These are phyloP conservation scores for Lophotis ruficrista DNA, from an alignment of 2,113 vertebrate species.

Conservation along the genomic window DNA sequence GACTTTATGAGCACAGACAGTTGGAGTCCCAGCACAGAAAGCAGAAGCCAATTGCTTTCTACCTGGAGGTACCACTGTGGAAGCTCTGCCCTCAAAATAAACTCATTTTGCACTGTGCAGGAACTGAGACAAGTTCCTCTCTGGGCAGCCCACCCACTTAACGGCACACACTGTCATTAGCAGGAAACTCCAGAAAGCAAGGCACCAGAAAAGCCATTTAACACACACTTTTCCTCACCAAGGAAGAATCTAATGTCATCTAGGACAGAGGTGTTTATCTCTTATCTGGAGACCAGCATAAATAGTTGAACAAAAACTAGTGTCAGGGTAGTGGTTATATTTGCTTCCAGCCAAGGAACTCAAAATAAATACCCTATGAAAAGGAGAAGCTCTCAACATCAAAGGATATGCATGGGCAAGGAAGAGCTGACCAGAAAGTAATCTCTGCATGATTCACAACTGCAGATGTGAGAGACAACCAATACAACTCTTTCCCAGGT, in stretches of 20 bases:
- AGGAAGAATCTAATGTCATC: background rate
- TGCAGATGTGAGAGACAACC: rapidly evolving
- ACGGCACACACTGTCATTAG: background rate
- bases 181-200: background rate
- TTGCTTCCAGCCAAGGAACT: background rate
- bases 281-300: background rate
- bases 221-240: background rate
- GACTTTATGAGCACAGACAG: background rate
- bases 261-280: background rate
- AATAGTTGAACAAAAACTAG: background rate
- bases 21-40: background rate
- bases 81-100: background rate
- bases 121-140: background rate
- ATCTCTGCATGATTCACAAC: background rate
- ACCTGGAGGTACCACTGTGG: background rate
- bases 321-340: background rate
- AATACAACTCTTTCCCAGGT: no score
- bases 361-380: background rate
- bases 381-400: background rate
- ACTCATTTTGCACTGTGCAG: background rate
- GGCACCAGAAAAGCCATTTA: background rate
- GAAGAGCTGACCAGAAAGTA: background rate
- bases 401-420: rapidly evolving
- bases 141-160: background rate
- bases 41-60: background rate